Percentiles rank a stretch among this genome's conserved stretches.
phyloP scores from a whole-genome alignment of 1,140 invertebrate genomes.

The Ceratosolen solmsi region DNA sequence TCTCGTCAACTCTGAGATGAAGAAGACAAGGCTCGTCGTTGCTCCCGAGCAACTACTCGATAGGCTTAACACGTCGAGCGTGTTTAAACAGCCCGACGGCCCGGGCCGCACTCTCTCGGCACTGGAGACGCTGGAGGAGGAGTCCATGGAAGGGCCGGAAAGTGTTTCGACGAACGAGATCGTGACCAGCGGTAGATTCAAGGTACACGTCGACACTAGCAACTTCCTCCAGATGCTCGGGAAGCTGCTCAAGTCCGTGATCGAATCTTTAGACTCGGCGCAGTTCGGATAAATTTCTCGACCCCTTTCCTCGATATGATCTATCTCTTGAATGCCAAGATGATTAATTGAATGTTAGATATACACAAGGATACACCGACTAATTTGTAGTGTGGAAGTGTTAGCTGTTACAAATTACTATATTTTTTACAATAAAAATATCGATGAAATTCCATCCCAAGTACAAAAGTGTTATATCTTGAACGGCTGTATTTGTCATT shows the following conservation, averaged over 20 bases:
- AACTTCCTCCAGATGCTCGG: slow-evolving; percentile 67
- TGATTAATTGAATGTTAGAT: no score
- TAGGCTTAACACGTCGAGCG: no score
- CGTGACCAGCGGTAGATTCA: slow-evolving; percentile 66
- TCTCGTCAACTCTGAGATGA: slow-evolving; percentile 62
- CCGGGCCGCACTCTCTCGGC: not conserved
- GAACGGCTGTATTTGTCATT: not conserved
- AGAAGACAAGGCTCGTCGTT: slow-evolving; percentile 56
- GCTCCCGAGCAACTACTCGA: slow-evolving; percentile 59
- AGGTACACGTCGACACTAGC: slow-evolving; percentile 55
- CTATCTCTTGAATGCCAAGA: no score
- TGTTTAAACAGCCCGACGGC: slow-evolving; percentile 58
- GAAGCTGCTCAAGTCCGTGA: slow-evolving; percentile 68
- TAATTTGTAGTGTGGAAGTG: no score
- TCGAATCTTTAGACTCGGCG: slow-evolving; percentile 68
- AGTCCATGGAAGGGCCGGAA: slow-evolving; percentile 33
- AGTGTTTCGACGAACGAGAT: slow-evolving; percentile 45
- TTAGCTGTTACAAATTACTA: no score
- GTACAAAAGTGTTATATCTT: not conserved
- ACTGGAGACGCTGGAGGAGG: not conserved
- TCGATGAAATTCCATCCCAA: not conserved
- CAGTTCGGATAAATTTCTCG: slow-evolving; percentile 61
- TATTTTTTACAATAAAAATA: no score
- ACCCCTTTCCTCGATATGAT: not conserved
- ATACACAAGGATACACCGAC: no score